A percentile compares a stretch with the other conserved stretches of the same genome.
phyloP scores from a whole-genome alignment of 2,113 vertebrate genomes.

The Oriolus oriolus region DNA sequence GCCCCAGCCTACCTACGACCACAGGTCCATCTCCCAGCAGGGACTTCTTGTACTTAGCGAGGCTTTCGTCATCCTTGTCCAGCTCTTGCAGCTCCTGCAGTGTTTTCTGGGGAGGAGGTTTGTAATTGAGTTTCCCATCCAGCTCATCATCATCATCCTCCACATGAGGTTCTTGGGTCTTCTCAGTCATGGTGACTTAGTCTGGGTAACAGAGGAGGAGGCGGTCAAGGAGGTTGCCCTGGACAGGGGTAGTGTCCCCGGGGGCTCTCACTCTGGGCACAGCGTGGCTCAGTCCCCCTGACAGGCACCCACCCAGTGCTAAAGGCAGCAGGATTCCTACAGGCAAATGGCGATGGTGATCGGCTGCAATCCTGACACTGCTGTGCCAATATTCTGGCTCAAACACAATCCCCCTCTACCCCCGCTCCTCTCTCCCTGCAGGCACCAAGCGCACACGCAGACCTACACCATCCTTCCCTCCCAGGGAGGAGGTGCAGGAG shows the following conservation, averaged over 20 bases:
- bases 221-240: neutral
- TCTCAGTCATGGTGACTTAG: slow-evolving; percentile 74
- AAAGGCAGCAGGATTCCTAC: neutral
- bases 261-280: neutral
- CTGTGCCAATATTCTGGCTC: neutral
- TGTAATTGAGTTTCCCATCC: slow-evolving; percentile 79
- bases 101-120: slow-evolving; percentile 81
- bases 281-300: neutral
- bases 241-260: rapidly evolving
- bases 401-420: neutral
- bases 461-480: slow-evolving; percentile 7
- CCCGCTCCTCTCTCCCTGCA: slow-evolving; percentile 35
- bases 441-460: slow-evolving; percentile 14
- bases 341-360: neutral
- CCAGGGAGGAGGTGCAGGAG: neutral
- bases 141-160: slow-evolving; percentile 76
- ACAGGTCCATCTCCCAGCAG: slow-evolving; percentile 77
- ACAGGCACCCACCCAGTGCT: neutral
- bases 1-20: slow-evolving; percentile 69
- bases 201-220: neutral
- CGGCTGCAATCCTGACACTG: neutral
- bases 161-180: slow-evolving; percentile 68
- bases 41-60: slow-evolving; percentile 79
- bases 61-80: slow-evolving; percentile 82
- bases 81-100: slow-evolving; percentile 79